Evolutionary conservation across 2,113 vertebrate species (phyloP).

Genomic region (Mola mola): DNA sequence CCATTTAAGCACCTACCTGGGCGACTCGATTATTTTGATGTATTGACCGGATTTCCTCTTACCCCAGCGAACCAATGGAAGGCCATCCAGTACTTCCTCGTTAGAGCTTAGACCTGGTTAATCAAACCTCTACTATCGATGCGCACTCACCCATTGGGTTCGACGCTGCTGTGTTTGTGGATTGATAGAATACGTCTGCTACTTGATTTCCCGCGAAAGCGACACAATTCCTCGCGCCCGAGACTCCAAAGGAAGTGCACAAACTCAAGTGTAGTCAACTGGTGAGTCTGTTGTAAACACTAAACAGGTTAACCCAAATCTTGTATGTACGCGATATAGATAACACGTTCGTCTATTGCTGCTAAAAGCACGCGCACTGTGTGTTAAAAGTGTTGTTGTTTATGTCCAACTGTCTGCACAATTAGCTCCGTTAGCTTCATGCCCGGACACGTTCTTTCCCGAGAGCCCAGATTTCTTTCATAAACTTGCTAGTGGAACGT

Average conservation of each 20-base stretch:
- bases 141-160: rapidly evolving
- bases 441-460: too few relatives aligned
- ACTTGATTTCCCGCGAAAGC: constrained; percentile 77
- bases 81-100: constrained; percentile 5
- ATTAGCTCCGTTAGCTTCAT: too few relatives aligned
- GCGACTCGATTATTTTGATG: constrained; percentile 29
- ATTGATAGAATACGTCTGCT: constrained; percentile 64
- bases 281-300: constrained; percentile 23
- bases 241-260: not conserved
- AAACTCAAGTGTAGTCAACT: rapidly evolving
- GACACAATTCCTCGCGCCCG: constrained; percentile 13
- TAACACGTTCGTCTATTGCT: too few relatives aligned
- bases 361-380: too few relatives aligned
- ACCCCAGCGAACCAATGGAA: constrained; percentile 49
- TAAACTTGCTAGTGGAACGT: too few relatives aligned
- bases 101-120: constrained; percentile 19
- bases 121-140: constrained; percentile 53
- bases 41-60: constrained; percentile 67
- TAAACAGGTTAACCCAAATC: not conserved
- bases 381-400: too few relatives aligned
- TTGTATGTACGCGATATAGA: rapidly evolving
- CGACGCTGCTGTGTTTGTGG: not conserved
- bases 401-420: too few relatives aligned
- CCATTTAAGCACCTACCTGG: not conserved
- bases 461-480: too few relatives aligned